Evolutionary conservation across 1,140 invertebrate species (phyloP), one percentile per base, ranked within the genome.

Genomic region (Pararge aegeria): DNA sequence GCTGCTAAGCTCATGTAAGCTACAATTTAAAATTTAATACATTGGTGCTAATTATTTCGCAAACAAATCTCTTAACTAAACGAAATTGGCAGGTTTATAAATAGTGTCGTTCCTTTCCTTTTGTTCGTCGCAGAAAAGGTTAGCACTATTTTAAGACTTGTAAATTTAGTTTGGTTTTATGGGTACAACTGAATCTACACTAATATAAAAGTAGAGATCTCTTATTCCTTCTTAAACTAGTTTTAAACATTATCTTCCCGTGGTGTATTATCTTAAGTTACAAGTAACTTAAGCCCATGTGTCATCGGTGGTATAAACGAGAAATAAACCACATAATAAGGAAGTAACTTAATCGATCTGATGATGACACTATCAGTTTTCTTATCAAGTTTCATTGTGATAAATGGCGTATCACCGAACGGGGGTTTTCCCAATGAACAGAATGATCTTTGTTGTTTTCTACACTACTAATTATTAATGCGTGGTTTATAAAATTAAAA

Each of bases 271-370:
- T 38, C 46, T 61, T 51, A 42, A 51, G 48, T 60, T 48, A 49
- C 58, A 55, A 40, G 60, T 50, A 42, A 56, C 20, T 19, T 52
- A 44, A 56, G n/a, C 10, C 55, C 44, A 50, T 15, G 34, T 61
- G 38, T 51, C 48, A 61, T 54, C 58, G 27, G 54, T 38, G 37
- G n/a, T 29, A 30, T 16, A 24, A 30, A 40, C 9, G 5, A 53
- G 51, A 21, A 20, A 21, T 38, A 46, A 20, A 62, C 60, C 60
- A 62, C 60, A 56, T 48, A 51, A 62, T 46, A 46, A 56, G 60
- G 60, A 62, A 62, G 60, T 52, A 62, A 62, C 38, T 18, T 27
- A 54, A 62, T 52, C 59, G 19, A 46, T 42, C 37, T 15, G 16
- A 59, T 27, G 13, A 27, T 49, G 24, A 49, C 19, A 49, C 16